Evolutionary conservation across 2,888 invertebrate genomes (phyloP).

Genomic region (Spisula subtruncata): DNA sequence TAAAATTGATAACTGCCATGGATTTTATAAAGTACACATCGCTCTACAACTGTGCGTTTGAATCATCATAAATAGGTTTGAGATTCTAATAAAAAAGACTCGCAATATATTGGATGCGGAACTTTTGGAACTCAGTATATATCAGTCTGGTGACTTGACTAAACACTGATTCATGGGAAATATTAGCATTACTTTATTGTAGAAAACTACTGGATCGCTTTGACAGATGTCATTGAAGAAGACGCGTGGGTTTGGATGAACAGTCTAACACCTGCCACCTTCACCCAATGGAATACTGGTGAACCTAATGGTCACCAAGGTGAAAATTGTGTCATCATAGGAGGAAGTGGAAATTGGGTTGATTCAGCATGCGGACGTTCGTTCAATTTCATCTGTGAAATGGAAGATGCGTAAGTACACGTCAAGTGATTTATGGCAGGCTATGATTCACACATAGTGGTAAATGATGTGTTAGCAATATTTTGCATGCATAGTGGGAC

Average conservation of each 20-base stretch:
- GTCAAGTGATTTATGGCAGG: no score
- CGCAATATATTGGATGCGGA: no score
- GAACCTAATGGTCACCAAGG: conserved; percentile 19
- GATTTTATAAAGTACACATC: no score
- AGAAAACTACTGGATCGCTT: neutral
- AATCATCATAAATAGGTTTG: no score
- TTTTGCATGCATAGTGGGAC: conserved; percentile 44
- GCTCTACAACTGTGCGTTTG: no score
- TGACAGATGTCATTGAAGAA: conserved; percentile 9
- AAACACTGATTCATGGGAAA: no score
- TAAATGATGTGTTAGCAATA: no score
- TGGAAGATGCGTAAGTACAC: neutral
- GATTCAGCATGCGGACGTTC: neutral
- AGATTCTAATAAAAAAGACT: no score
- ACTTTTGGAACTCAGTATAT: no score
- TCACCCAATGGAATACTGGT: neutral
- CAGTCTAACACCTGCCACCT: neutral
- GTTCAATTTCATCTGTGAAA: conserved; percentile 14
- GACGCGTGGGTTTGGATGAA: neutral
- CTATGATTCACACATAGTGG: no score
- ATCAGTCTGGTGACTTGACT: no score
- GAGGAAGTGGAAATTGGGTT: neutral
- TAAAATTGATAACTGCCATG: no score
- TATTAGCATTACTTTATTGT: neutral
- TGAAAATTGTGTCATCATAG: neutral